Evolutionary conservation across 1,140 invertebrate genomes (phyloP).

Genomic region (Drosophila kepulauana): DNA sequence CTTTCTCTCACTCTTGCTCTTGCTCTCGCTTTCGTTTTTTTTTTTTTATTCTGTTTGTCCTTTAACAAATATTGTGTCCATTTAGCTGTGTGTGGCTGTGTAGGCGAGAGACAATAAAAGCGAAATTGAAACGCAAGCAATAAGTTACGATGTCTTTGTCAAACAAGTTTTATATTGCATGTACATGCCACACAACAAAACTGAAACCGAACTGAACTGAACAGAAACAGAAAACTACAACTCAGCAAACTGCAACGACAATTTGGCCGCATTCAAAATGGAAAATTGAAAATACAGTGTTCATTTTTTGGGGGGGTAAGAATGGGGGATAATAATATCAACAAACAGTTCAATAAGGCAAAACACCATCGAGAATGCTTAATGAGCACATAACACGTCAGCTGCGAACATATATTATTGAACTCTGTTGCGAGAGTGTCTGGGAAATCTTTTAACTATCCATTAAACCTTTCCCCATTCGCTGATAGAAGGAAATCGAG

Average conservation of each 20-base stretch:
- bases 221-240: neutral
- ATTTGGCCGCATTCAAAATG: slow-evolving; percentile 14
- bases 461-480: slow-evolving; percentile 18
- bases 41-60: slow-evolving; percentile 26
- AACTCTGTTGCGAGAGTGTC: slow-evolving; percentile 45
- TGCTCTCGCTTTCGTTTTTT: slow-evolving; percentile 31
- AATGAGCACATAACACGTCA: slow-evolving; percentile 35
- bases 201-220: neutral
- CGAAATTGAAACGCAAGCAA: slow-evolving; percentile 69
- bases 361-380: slow-evolving; percentile 9
- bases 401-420: slow-evolving; percentile 47
- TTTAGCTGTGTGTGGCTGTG: slow-evolving; percentile 27
- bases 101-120: slow-evolving; percentile 57
- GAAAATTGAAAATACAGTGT: slow-evolving; percentile 51
- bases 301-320: neutral
- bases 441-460: slow-evolving; percentile 66
- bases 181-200: slow-evolving; percentile 42
- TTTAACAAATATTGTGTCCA: slow-evolving; percentile 39
- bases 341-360: slow-evolving; percentile 66
- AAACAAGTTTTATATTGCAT: slow-evolving; percentile 72
- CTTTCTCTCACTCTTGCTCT: slow-evolving; percentile 14
- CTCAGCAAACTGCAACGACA: slow-evolving; percentile 15
- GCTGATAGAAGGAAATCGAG: neutral
- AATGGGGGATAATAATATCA: slow-evolving; percentile 36
- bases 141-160: slow-evolving; percentile 54